Evolutionary conservation across 2,888 invertebrate genomes (phyloP).

Genomic region (Drosophila hamatofila): DNA sequence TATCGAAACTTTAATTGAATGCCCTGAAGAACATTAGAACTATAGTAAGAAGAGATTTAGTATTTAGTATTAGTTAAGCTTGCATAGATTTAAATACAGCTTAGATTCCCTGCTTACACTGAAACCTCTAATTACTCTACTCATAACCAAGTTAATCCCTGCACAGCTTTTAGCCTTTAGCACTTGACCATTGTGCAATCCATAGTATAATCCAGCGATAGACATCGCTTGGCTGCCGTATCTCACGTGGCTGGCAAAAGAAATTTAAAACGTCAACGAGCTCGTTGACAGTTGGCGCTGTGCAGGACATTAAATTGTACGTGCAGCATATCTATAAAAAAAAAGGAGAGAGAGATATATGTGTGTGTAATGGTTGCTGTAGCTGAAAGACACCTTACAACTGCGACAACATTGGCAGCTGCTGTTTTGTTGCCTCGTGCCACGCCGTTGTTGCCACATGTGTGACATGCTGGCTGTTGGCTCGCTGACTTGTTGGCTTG

Average conservation of each 20-base stretch:
- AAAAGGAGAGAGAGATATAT: constrained; percentile 10
- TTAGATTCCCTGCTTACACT: not conserved
- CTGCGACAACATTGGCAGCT: constrained; percentile 46
- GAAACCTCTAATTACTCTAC: not conserved
- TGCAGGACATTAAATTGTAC: constrained; percentile 64
- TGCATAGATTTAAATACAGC: not conserved
- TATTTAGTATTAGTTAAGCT: not conserved
- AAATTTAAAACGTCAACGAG: constrained; percentile 59
- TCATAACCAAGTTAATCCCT: constrained; percentile 9
- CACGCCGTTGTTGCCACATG: constrained; percentile 64
- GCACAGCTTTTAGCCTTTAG: constrained; percentile 33
- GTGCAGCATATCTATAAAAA: constrained; percentile 18
- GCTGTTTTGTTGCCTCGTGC: constrained; percentile 53
- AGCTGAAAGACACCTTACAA: constrained; percentile 72
- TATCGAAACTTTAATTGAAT: not conserved
- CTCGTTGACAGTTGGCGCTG: constrained; percentile 71
- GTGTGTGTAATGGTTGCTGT: constrained; percentile 17
- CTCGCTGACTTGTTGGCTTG: constrained; percentile 31
- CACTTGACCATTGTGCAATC: constrained; percentile 47
- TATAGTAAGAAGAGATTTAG: not conserved
- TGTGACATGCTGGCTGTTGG: constrained; percentile 62
- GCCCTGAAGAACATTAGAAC: accelerated
- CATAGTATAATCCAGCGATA: constrained; percentile 11
- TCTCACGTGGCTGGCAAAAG: constrained; percentile 24
- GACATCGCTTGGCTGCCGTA: constrained; percentile 14